Percentiles rank a stretch among this genome's conserved stretches.
phyloP scores from a whole-genome alignment of 2,797 vertebrate species.

The Tokudaia tokunoshimensis region DNA sequence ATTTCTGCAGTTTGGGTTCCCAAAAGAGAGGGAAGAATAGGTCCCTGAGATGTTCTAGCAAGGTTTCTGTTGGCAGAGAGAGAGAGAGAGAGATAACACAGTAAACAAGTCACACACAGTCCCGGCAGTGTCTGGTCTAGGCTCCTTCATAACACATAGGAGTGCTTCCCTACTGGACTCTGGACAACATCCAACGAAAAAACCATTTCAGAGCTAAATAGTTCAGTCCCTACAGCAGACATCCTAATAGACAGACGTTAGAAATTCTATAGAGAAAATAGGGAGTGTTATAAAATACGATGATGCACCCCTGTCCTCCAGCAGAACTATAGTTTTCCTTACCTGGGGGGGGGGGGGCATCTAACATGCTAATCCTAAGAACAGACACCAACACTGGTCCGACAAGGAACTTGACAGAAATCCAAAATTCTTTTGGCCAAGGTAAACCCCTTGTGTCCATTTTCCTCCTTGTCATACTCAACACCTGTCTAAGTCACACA shows the following conservation, averaged over 20 bases:
- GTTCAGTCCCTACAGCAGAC: neutral
- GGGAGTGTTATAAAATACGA: neutral
- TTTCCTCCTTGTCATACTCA: neutral
- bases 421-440: conserved; percentile 32
- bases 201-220: conserved; percentile 56
- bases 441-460: neutral
- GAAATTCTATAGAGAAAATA: conserved; percentile 36
- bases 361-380: conserved; percentile 25
- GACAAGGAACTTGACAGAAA: conserved; percentile 64
- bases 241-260: conserved; percentile 22
- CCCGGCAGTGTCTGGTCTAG: neutral
- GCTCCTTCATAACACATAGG: conserved; percentile 64
- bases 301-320: neutral
- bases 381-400: neutral
- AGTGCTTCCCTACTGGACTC: conserved; percentile 37
- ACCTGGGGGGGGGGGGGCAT: neutral
- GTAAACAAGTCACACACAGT: conserved; percentile 57
- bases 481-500: neutral
- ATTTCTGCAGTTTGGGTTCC: conserved; percentile 42
- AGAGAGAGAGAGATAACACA: neutral
- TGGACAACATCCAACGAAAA: conserved; percentile 14
- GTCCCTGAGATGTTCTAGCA: conserved; percentile 35
- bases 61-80: conserved; percentile 52
- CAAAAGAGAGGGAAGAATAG: conserved; percentile 19
- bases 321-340: neutral